These are phyloP conservation scores for Parascotia fuliginaria DNA, from an alignment of 2,888 invertebrate species.

Conservation along the genomic window DNA sequence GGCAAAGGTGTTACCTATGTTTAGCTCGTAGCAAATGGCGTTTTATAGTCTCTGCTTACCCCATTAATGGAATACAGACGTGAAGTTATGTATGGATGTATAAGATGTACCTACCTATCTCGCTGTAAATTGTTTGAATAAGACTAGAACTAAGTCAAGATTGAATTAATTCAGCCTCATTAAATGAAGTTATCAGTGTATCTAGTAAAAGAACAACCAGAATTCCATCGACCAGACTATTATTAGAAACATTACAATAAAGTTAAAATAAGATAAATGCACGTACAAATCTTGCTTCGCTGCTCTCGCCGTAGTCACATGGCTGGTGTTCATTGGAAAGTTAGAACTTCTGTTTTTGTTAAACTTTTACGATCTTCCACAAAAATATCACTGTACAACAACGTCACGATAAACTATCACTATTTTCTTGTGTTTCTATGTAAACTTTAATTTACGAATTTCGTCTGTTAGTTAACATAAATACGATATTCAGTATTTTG, in stretches of 20 bases:
- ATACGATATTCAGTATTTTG: conserved; percentile 33
- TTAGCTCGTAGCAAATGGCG: too few relatives aligned
- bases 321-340: conserved; percentile 75
- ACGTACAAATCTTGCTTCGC: conserved; percentile 75
- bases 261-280: conserved; percentile 67
- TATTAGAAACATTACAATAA: conserved; percentile 64
- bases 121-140: too few relatives aligned
- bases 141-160: background rate
- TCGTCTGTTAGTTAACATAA: conserved; percentile 36
- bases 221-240: conserved; percentile 48
- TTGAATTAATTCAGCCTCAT: background rate
- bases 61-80: too few relatives aligned
- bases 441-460: conserved; percentile 41
- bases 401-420: conserved; percentile 63
- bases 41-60: too few relatives aligned
- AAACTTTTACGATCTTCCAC: conserved; percentile 65
- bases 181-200: background rate
- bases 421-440: conserved; percentile 25
- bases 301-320: conserved; percentile 76
- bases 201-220: conserved; percentile 26
- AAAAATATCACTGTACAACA: conserved; percentile 63
- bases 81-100: too few relatives aligned
- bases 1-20: too few relatives aligned
- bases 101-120: too few relatives aligned
- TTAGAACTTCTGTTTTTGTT: conserved; percentile 72